Evolutionary conservation across 2,797 vertebrate species (phyloP), one percentile per base, ranked within the genome.

Genomic region (Simalia tracyae): DNA sequence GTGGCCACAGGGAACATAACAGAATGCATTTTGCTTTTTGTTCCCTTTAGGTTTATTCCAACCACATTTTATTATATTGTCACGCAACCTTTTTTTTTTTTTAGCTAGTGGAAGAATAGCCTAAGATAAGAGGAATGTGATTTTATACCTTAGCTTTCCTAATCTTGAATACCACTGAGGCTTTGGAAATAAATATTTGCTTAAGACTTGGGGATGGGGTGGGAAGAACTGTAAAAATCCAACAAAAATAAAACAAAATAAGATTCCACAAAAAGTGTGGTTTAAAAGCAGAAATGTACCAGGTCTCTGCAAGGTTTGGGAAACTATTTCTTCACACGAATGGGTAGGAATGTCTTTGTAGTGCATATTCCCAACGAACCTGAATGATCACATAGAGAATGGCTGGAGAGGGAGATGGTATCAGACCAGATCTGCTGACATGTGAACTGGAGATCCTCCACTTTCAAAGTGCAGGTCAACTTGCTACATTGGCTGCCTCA

Each of bases 1-100:
- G 84, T 90, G 92, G 88, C 93, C 94, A 64, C 84, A 3, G 90
- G 9, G 59, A 90, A 92, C 84, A 66, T n/a, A 0, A 61, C 59
- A 90, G 92, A 95, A 91, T 0, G 66, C 56, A 93, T 95, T 93
- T 93, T 94, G 94, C 93, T 90, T 94, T 89, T 95, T 91, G 3
- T 54, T 60, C 68, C 92, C 89, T 94, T 68, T 86, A 93, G 91
- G 92, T 88, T 59, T 31, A 90, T 94, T 84, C 91, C 94, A 93
- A 93, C 93, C 60, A 90, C n/a, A 94, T 89, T 95, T 95, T 90
- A 92, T 72, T 94, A 87, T 81, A 81, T 93, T 94, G 89, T 86
- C 28, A 17, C 59, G 68, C 1, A 92, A 86, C 66, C 93, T 60
- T 94, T 63, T 93, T 86, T 60, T 94, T 63, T 93, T 86, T 93